Conservation (phyloP, 2,888 invertebrate genomes). For the Drosophila incognita region DNA sequence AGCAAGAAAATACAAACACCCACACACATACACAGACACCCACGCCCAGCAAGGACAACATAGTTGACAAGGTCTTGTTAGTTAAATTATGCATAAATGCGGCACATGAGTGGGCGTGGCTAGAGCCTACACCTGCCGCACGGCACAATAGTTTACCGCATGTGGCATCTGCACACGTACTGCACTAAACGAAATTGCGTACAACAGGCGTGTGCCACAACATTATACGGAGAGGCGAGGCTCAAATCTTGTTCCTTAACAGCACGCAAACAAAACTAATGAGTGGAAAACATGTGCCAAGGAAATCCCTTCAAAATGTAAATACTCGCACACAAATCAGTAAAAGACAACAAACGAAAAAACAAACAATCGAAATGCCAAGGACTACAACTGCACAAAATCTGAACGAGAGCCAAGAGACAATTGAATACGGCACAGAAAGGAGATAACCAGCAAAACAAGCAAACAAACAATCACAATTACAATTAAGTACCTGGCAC, state of each 20-base stretch:
- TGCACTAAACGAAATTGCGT: conserved; percentile 40
- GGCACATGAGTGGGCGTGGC: conserved; percentile 39
- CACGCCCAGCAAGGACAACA: conserved; percentile 52
- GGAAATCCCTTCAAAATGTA: conserved; percentile 26
- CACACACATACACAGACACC: conserved; percentile 13
- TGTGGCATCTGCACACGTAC: conserved; percentile 24
- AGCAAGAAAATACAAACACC: conserved; percentile 67
- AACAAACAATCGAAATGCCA: not conserved
- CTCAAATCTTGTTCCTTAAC: conserved; percentile 7
- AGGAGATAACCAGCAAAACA: not conserved
- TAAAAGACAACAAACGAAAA: conserved; percentile 1
- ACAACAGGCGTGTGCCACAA: conserved; percentile 32
- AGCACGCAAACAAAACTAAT: conserved; percentile 40
- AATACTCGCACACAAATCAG: conserved; percentile 21
- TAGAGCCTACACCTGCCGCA: conserved; percentile 31
- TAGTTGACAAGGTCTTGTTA: conserved; percentile 72
- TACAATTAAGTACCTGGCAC: not conserved
- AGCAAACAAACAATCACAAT: conserved; percentile 15
- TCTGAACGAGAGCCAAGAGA: conserved; percentile 9
- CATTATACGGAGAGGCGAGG: not conserved
- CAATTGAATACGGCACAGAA: not conserved
- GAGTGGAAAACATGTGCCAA: conserved; percentile 24
- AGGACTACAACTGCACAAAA: conserved; percentile 9
- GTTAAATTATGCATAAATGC: conserved; percentile 78
- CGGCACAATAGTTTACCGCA: conserved; percentile 35